These are phyloP conservation scores for Pollenia angustigena DNA, from an alignment of 2,888 invertebrate genomes.

Conservation along the genomic window DNA sequence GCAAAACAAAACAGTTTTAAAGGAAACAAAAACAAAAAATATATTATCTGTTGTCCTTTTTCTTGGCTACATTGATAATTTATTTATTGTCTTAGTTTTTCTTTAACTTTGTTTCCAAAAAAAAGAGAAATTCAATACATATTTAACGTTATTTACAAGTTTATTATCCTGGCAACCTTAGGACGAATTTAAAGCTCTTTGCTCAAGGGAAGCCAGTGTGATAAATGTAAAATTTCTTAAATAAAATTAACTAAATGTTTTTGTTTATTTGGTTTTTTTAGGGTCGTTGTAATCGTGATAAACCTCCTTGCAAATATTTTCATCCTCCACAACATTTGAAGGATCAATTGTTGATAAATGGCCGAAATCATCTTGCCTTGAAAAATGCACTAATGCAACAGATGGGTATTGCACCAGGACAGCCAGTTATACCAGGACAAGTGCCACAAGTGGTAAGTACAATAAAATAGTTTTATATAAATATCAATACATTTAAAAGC, in stretches of 20 bases:
- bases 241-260: constrained; percentile 46
- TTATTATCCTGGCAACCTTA: constrained; percentile 45
- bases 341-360: constrained; percentile 99
- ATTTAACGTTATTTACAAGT: constrained; percentile 64
- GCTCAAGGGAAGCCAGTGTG: not conserved
- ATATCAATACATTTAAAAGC: not conserved
- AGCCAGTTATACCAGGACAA: constrained; percentile 95
- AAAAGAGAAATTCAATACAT: constrained; percentile 15
- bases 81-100: constrained; percentile 67
- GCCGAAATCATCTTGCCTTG: constrained; percentile 99
- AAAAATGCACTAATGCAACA: constrained; percentile 99
- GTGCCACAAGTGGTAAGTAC: constrained; percentile 94
- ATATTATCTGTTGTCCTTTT: constrained; percentile 57
- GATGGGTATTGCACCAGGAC: constrained; percentile 96
- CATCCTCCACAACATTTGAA: constrained; percentile 99
- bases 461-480: not conserved
- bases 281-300: constrained; percentile 99
- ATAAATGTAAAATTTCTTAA: constrained; percentile 51
- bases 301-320: constrained; percentile 99
- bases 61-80: constrained; percentile 58
- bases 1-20: not conserved
- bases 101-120: constrained; percentile 6
- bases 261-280: constrained; percentile 83
- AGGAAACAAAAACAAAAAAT: constrained; percentile 9
- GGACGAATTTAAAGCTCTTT: not conserved